Conservation (phyloP, 2,888 invertebrate genomes). For the Drosophila subsilvestris region DNA sequence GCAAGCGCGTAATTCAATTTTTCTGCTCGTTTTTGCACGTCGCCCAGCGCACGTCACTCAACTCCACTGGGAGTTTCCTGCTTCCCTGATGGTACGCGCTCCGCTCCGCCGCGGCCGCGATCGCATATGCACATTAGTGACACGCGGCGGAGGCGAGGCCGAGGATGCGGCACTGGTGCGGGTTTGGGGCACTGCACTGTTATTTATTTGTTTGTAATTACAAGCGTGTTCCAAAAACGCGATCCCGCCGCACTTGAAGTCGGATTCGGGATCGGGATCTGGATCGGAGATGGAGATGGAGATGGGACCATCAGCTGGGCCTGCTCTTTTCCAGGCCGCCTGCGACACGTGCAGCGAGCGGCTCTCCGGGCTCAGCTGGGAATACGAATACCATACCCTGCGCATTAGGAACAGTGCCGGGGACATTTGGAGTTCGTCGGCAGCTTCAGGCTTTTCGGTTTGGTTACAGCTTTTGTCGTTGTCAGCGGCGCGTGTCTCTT, state of each 20-base stretch:
- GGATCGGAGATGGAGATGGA: constrained; percentile 1
- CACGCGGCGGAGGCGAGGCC: constrained; percentile 61
- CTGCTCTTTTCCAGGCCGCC: constrained; percentile 67
- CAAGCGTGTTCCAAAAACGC: constrained; percentile 78
- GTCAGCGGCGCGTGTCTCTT: constrained; percentile 56
- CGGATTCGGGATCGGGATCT: constrained; percentile 22
- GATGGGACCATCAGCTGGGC: constrained; percentile 31
- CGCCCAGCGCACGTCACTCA: constrained; percentile 70
- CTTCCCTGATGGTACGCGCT: no score
- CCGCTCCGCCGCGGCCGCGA: constrained; percentile 43
- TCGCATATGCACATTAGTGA: constrained; percentile 64
- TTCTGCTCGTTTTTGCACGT: constrained; percentile 81
- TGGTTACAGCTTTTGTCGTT: constrained; percentile 55
- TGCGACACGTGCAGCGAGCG: constrained; percentile 34
- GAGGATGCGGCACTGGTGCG: constrained; percentile 56
- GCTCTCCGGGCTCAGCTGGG: constrained; percentile 14
- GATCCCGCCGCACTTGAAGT: constrained; percentile 73
- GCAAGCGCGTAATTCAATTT: constrained; percentile 83
- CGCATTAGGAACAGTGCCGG: constrained; percentile 67
- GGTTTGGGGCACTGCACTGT: constrained; percentile 55
- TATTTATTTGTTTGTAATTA: constrained; percentile 83
- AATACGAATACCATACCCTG: constrained; percentile 47
- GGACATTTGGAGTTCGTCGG: constrained; percentile 77
- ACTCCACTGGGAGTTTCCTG: constrained; percentile 61
- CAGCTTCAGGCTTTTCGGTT: constrained; percentile 59